Evolutionary conservation across 2,113 vertebrate genomes (phyloP).

Genomic region (Phaetusa simplex): DNA sequence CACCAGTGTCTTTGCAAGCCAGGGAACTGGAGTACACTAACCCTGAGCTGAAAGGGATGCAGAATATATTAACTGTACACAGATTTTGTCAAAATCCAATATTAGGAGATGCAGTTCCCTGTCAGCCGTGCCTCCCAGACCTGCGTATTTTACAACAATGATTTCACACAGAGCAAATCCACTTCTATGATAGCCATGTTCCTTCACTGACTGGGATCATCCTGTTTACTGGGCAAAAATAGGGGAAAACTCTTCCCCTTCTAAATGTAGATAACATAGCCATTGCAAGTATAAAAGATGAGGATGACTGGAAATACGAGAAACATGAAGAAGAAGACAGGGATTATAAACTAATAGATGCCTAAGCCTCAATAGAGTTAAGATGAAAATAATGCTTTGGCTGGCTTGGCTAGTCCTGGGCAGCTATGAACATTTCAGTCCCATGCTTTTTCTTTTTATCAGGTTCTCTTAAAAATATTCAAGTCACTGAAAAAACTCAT

Average conservation of each 20-base stretch:
- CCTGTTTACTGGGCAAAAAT: neutral
- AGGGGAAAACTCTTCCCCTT: neutral
- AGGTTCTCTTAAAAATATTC: neutral
- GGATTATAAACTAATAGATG: neutral
- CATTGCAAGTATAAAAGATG: neutral
- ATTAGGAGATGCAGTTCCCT: neutral
- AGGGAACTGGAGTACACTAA: neutral
- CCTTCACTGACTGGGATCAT: fast-evolving
- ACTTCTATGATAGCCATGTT: fast-evolving
- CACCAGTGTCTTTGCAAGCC: neutral
- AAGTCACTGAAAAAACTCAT: neutral
- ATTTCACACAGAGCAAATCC: neutral
- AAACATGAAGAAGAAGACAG: neutral
- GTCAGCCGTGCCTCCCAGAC: neutral
- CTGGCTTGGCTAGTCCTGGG: neutral
- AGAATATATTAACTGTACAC: neutral
- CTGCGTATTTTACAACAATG: neutral
- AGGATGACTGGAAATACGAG: neutral
- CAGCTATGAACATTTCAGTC: neutral
- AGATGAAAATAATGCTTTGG: neutral
- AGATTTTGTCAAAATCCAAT: neutral
- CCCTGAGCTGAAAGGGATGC: neutral
- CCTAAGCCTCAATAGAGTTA: neutral
- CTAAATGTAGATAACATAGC: neutral
- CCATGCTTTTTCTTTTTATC: neutral